phyloP scores from a whole-genome alignment of 2,797 vertebrate species.

The Meda fulgida region DNA sequence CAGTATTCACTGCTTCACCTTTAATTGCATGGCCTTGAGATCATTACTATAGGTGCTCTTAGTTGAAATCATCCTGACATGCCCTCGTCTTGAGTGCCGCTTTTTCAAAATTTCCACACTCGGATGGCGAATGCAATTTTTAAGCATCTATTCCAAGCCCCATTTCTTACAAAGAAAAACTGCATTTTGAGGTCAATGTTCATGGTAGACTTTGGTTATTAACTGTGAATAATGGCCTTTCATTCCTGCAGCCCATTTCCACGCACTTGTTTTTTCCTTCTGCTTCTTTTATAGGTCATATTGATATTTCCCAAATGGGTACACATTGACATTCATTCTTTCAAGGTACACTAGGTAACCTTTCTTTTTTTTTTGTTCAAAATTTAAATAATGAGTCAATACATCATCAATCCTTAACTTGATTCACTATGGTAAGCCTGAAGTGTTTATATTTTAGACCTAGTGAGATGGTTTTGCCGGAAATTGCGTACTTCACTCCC shows the following conservation, averaged over 20 bases:
- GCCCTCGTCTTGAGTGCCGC: slow-evolving; percentile 11
- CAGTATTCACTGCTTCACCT: background rate
- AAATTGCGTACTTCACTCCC: background rate
- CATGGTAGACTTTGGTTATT: slow-evolving; percentile 11
- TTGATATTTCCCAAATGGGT: slow-evolving; percentile 45
- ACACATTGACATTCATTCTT: slow-evolving; percentile 66
- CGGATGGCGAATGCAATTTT: slow-evolving; percentile 2
- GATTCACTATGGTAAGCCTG: background rate
- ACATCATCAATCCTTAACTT: background rate
- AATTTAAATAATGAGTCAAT: background rate
- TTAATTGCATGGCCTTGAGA: slow-evolving; percentile 42
- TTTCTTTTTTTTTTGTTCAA: background rate
- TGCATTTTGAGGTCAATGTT: slow-evolving; percentile 12
- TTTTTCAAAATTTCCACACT: slow-evolving; percentile 24
- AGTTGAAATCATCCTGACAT: slow-evolving; percentile 44
- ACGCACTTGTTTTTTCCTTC: slow-evolving; percentile 27
- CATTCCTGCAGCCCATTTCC: slow-evolving; percentile 17
- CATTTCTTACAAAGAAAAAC: slow-evolving; percentile 3
- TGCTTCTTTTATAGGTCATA: slow-evolving; percentile 64
- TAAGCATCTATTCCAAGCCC: background rate
- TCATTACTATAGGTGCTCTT: slow-evolving; percentile 31
- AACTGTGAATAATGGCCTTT: background rate
- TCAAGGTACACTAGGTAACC: background rate
- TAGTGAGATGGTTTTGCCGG: background rate
- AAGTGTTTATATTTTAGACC: background rate